These are phyloP conservation scores for Bagarius yarrelli DNA, from an alignment of 2,113 vertebrate species.

Conservation along the genomic window DNA sequence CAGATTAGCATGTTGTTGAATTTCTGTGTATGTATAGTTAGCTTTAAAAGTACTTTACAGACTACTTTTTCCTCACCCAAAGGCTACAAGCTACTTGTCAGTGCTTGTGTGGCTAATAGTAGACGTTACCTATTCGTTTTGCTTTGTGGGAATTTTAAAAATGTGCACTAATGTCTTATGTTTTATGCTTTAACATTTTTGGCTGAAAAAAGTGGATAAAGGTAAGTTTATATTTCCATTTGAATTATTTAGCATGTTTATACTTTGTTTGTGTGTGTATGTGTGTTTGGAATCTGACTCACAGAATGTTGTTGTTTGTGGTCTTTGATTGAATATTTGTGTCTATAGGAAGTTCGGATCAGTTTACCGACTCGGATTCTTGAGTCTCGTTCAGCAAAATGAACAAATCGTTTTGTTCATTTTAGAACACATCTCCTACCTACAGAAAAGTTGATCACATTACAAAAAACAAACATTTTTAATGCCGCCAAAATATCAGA, in stretches of 20 bases:
- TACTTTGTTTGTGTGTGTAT: constrained; percentile 11
- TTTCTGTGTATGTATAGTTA: neutral
- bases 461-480: too few species aligned
- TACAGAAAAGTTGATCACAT: too few species aligned
- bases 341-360: too few species aligned
- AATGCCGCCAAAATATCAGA: too few species aligned
- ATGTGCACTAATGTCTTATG: neutral
- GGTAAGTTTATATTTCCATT: constrained; percentile 24
- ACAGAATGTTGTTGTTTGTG: constrained; percentile 5
- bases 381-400: too few species aligned
- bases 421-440: too few species aligned
- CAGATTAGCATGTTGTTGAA: neutral
- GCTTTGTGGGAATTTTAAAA: neutral
- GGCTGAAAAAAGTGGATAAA: constrained; percentile 47
- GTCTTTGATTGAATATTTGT: constrained; percentile 12
- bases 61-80: neutral
- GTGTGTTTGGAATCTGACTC: constrained; percentile 15
- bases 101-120: neutral
- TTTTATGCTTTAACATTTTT: constrained; percentile 3
- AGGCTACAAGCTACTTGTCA: neutral
- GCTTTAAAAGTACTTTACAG: neutral
- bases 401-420: too few species aligned
- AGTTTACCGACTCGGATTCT: too few species aligned
- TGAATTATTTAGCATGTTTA: constrained; percentile 23
- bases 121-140: neutral